Conservation (phyloP, 2,113 vertebrate species). For the Myiopsitta monachus region DNA sequence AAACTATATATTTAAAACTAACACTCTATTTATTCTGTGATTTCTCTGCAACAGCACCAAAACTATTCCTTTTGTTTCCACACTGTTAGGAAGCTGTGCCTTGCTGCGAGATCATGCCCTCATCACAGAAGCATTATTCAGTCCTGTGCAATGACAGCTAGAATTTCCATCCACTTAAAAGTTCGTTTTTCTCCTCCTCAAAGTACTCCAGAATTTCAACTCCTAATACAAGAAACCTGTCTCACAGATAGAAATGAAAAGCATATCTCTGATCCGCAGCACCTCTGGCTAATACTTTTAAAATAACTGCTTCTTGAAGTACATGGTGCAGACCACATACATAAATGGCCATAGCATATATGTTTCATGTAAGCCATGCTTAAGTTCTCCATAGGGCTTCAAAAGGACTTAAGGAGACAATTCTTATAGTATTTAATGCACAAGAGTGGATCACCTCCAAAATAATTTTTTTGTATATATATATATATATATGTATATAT, state of each 20-base stretch:
- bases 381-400: neutral
- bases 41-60: neutral
- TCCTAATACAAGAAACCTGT: neutral
- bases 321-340: neutral
- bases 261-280: neutral
- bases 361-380: neutral
- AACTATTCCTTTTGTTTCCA: neutral
- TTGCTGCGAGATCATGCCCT: neutral
- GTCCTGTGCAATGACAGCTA: neutral
- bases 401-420: neutral
- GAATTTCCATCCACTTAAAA: neutral
- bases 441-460: neutral
- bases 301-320: neutral
- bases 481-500: no score
- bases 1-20: neutral
- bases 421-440: neutral
- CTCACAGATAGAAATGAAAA: neutral
- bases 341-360: neutral
- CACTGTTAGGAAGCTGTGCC: neutral
- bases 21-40: neutral
- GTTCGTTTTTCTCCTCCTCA: neutral
- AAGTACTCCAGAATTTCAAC: neutral
- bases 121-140: neutral
- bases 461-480: neutral
- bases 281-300: neutral